Evolutionary conservation across 2,888 invertebrate species (phyloP), one percentile per base, ranked within the genome.

Genomic region (Crepidodera aurea): DNA sequence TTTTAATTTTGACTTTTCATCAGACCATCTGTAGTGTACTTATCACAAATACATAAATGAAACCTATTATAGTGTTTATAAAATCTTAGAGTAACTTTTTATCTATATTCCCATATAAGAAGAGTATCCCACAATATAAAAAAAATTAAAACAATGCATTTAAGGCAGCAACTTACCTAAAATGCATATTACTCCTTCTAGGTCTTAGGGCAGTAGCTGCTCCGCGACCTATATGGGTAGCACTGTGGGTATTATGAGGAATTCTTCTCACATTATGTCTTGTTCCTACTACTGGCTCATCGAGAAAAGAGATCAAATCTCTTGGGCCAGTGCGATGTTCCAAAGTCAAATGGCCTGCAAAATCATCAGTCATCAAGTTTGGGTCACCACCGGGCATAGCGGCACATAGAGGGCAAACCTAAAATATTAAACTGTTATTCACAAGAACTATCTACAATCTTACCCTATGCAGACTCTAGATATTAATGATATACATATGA

Each of bases 371-470:
- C 83, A 97, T 94, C 80, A 96, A 90, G 85, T 98, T 98, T 65
- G 97, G 97, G 82, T 98, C 98, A 56, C 96, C 96, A 69, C 97
- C 96, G 34, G 96, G 96, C 84, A 94, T 88, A 66, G 96, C 93
- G 66, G 98, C 98, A 84, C 98, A 98, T 55, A 98, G 90, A 69
- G 98, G 98, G 83, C 98, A 98, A 60, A 98, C 95, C 89, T 97
- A 83, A 77, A 83, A 62, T 15, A n/a, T n/a, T n/a, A n/a, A n/a
- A n/a, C n/a, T n/a, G n/a, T n/a, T n/a, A n/a, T n/a, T n/a, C n/a
- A n/a, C n/a, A n/a, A n/a, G n/a, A n/a, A n/a, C n/a, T n/a, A n/a
- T n/a, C n/a, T n/a, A n/a, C n/a, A n/a, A n/a, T n/a, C n/a, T n/a
- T n/a, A n/a, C n/a, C n/a, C n/a, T n/a, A n/a, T n/a, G n/a, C n/a